These are phyloP conservation scores for Hypocryptadius cinnamomeus DNA, from an alignment of 2,113 vertebrate species.

Conservation along the genomic window DNA sequence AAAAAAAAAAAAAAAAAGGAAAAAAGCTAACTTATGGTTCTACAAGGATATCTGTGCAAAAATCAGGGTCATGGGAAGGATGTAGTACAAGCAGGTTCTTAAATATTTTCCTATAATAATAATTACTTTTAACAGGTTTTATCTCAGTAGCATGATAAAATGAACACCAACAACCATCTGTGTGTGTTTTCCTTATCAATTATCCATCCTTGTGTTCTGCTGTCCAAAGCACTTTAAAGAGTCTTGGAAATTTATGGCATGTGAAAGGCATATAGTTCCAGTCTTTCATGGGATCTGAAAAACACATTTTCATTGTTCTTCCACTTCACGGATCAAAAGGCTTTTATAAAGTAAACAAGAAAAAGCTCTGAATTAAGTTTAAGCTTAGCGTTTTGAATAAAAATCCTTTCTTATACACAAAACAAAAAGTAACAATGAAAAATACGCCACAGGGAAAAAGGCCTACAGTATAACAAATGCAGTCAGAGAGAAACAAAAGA, in stretches of 20 bases:
- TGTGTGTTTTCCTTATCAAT: neutral
- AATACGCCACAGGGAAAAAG: conserved; percentile 68
- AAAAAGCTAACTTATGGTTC: neutral
- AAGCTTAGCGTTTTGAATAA: conserved; percentile 69
- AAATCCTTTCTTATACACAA: conserved; percentile 59
- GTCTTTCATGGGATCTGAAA: conserved; percentile 58
- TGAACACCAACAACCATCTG: neutral
- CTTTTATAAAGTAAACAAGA: conserved; percentile 61
- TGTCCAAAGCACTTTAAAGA: neutral
- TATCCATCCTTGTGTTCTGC: neutral
- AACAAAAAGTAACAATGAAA: conserved; percentile 58
- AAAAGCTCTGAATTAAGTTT: conserved; percentile 52
- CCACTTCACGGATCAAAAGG: conserved; percentile 72
- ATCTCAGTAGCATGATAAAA: neutral
- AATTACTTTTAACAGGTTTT: neutral
- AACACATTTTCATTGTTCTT: conserved; percentile 71
- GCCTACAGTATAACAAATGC: conserved; percentile 43
- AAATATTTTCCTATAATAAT: neutral
- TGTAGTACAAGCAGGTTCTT: neutral
- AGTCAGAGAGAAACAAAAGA: conserved; percentile 53
- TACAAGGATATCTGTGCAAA: neutral
- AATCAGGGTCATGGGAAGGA: neutral
- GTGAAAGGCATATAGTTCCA: conserved; percentile 63
- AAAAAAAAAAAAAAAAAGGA: neutral
- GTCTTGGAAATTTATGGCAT: conserved; percentile 45